Conservation (phyloP, 1,140 invertebrate genomes). For the Scaptomyza graminum region DNA sequence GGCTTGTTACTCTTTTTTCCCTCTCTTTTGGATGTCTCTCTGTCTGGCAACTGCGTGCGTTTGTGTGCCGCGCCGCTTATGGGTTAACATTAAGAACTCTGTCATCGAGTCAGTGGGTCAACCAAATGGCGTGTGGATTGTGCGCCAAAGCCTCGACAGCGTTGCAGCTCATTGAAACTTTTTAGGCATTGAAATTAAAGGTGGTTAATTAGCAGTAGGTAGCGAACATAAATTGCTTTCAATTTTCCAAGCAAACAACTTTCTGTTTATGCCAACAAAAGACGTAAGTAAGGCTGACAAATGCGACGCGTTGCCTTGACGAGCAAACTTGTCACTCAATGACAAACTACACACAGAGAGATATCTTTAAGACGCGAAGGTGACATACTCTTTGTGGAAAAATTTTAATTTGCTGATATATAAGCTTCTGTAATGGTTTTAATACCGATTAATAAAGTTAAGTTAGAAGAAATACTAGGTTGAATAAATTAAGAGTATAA, state of each 20-base stretch:
- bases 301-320: constrained; percentile 1
- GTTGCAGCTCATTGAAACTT: constrained; percentile 67
- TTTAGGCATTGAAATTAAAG: constrained; percentile 74
- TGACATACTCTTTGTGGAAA: not conserved
- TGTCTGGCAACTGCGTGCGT: constrained; percentile 21
- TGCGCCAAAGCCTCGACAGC: constrained; percentile 9
- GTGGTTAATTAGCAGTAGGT: constrained; percentile 71
- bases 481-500: no score
- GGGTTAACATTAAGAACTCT: constrained; percentile 68
- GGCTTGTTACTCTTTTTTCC: not conserved
- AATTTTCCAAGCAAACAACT: constrained; percentile 48
- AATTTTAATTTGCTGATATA: not conserved
- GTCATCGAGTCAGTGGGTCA: constrained; percentile 76
- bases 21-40: not conserved
- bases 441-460: no score
- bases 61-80: constrained; percentile 27
- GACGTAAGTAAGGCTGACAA: constrained; percentile 38
- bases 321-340: constrained; percentile 5
- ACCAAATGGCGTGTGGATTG: constrained; percentile 30
- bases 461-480: no score
- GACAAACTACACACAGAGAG: not conserved
- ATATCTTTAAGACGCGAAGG: not conserved
- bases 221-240: constrained; percentile 68
- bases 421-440: no score
- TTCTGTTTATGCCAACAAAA: constrained; percentile 39